Base-by-base conservation (phyloP, 2,888 invertebrate genomes). In the Perizoma flavofasciatum region DNA sequence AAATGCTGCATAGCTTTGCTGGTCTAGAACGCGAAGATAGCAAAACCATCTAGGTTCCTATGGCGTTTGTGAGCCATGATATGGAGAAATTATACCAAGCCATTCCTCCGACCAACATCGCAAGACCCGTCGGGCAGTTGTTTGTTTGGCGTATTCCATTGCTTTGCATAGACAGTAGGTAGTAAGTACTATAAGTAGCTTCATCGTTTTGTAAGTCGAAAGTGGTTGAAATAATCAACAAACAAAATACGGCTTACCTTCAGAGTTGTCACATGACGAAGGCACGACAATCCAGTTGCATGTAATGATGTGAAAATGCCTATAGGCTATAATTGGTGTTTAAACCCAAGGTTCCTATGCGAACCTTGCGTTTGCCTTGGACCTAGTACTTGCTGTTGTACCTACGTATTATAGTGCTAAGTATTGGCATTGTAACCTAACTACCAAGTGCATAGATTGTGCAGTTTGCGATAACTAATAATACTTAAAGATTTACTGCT, bases 351-450 rank as follows among this genome's bases (percentile, higher is more conserved):
- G 66, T 67, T 62, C 37, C 3, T 34, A 63, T 65, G 63, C 52
- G 65, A 74, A 72, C 78, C 79, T 80, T 77, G 77, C 56, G 51
- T 53, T 70, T 72, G 59, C 75, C 73, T 77, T 74, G 74, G 69
- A 71, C 72, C 74, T 77, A 74, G 60, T 58, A 57, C 39, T 51
- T 47, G 44, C 49, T 22, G 22, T 41, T 57, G 35, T 40, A 56
- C 39, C 11, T 46, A 46, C 44, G 10, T 43, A 10, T 37, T 43
- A 52, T 48, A 56, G 49, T 49, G 34, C 40, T 52, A 22, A 22
- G 22, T 22, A 37, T 52, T 53, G 45, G 53, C 53, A 57, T 57
- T 53, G 56, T 52, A 61, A 43, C 53, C 49, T 61, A 61, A 45
- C 49, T 41, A 34, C 39, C 11, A 6, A 44, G 44, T 22, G 9